These are phyloP conservation scores for Parazoanthus atlanticus DNA, from an alignment of 92 coral and sea anemone species.

Conservation along the genomic window DNA sequence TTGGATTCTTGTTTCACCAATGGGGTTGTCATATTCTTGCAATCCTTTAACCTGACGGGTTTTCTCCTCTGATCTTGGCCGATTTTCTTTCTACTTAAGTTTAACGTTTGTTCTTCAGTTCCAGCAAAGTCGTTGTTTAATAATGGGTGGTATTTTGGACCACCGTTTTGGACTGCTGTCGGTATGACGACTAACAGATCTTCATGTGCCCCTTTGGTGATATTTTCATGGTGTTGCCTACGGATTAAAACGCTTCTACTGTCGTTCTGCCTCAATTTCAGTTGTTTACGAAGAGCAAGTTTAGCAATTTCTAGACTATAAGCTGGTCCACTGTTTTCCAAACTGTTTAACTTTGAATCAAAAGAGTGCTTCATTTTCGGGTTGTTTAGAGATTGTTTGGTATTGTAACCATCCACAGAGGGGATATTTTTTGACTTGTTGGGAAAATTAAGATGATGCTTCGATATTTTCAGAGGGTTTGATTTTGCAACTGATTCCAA, in stretches of 20 bases:
- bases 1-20: background rate
- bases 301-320: background rate
- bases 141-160: background rate
- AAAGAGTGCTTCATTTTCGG: background rate
- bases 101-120: background rate
- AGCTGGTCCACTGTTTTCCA: background rate
- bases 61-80: background rate
- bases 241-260: background rate
- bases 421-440: background rate
- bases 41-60: background rate
- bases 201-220: background rate
- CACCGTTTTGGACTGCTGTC: background rate
- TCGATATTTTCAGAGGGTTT: background rate
- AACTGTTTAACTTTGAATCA: background rate
- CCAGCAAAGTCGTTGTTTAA: background rate
- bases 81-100: background rate
- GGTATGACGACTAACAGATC: background rate
- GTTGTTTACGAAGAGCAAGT: background rate
- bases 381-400: background rate
- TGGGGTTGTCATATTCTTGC: background rate
- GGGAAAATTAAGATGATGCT: background rate
- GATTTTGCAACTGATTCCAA: background rate
- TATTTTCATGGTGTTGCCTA: background rate
- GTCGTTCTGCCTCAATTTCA: background rate
- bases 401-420: background rate